Evolutionary conservation across 1,140 invertebrate genomes (phyloP), one percentile per base, ranked within the genome.

Genomic region (Heliconius eleuchia): DNA sequence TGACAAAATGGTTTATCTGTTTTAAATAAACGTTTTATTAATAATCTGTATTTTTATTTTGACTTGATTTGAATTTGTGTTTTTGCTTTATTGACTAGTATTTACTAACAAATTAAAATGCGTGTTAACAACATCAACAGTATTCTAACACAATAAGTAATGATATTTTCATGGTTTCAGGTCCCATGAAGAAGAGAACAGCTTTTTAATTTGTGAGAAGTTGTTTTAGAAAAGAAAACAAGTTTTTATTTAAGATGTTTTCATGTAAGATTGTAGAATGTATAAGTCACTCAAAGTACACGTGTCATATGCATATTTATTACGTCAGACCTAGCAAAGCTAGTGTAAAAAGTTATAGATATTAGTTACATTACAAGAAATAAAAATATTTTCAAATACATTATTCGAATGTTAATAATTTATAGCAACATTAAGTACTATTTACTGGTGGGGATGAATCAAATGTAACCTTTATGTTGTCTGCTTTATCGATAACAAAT

Each of bases 121-220:
- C n/a, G 55, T 79, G 42, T 52, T 74, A 74, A 71, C 42, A n/a
- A 73, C 73, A 16, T 66, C 66, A 30, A 23, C 7, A 52, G 16
- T 52, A 52, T 2, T 52, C 23, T 23, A 23, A 52, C 19, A 19
- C 18, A 52, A 6, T 19, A 19, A 37, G 18, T 71, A 70, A 80
- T 71, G n/a, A 23, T 34, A 74, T 19, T 81, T 78, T 73, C 34
- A 42, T 81, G 39, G 52, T 87, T 87, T 78, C 86, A 87, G 86
- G 81, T 83, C 79, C 9, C 70, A 81, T 75, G 75, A 83, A 81
- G 82, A 85, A 46, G 75, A 50, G 7, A 50, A 80, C 73, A 71
- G 72, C 30, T 87, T 78, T 82, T 39, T 86, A 60, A 34, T 70
- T 13, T 87, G 83, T 79, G 82, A 82, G 39, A 80, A 80, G 71